Conservation (phyloP, 2,797 vertebrate species). For the Delichon dasypus region DNA sequence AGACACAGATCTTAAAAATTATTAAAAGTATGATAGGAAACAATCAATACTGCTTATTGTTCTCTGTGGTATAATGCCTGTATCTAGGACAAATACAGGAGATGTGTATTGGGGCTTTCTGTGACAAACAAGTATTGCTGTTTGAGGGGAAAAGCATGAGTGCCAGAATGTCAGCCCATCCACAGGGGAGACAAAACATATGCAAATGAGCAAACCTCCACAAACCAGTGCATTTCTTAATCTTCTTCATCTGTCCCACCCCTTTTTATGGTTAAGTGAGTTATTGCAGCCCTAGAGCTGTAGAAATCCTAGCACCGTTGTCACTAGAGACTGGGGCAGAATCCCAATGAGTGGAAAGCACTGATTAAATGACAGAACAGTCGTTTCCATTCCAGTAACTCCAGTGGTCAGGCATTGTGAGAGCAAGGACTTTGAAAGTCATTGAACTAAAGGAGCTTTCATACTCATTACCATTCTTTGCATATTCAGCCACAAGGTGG, state of each 20-base stretch:
- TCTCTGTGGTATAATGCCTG: background rate
- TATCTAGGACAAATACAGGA: background rate
- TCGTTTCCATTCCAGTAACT: constrained; percentile 58
- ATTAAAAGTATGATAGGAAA: constrained; percentile 22
- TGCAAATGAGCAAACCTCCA: constrained; percentile 47
- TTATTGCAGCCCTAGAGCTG: constrained; percentile 45
- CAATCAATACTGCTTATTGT: constrained; percentile 7
- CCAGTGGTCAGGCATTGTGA: constrained; percentile 53
- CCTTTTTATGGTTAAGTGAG: constrained; percentile 48
- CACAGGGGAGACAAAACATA: background rate
- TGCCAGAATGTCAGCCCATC: background rate
- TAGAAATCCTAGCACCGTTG: constrained; percentile 37
- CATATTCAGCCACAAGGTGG: constrained; percentile 13
- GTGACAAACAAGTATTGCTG: background rate
- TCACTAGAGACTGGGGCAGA: constrained; percentile 37
- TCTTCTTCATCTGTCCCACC: constrained; percentile 53
- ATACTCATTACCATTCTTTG: constrained; percentile 27
- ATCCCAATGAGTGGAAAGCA: constrained; percentile 44
- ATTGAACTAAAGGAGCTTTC: constrained; percentile 32
- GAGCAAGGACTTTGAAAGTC: constrained; percentile 54
- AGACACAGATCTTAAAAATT: background rate
- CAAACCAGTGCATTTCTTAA: constrained; percentile 51
- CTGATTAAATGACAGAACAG: constrained; percentile 57
- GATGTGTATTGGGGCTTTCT: background rate
- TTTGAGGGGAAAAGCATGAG: constrained; percentile 20